Conservation (phyloP, 2,113 vertebrate genomes). For the Polypterus bichir region DNA sequence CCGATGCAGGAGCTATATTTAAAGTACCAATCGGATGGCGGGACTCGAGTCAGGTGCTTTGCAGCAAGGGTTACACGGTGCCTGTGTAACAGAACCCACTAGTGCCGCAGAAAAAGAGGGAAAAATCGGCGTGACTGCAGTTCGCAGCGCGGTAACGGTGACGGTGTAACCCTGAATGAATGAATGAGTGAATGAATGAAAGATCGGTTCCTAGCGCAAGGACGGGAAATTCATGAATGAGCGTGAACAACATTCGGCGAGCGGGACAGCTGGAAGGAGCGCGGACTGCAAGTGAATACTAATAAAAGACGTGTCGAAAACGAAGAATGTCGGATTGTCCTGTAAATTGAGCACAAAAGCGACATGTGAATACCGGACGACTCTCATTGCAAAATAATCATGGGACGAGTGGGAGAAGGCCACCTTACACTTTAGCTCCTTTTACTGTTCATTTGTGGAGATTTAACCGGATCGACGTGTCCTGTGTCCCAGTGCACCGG, state of each 20-base stretch:
- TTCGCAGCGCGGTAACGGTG: constrained; percentile 31
- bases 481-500: too few species aligned
- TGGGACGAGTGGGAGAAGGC: too few species aligned
- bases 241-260: constrained; percentile 1
- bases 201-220: constrained; percentile 13
- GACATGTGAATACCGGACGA: too few species aligned
- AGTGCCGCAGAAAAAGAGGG: constrained; percentile 18
- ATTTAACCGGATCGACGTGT: too few species aligned
- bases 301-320: too few species aligned
- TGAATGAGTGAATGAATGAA: neutral
- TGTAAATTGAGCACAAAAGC: too few species aligned
- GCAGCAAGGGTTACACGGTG: constrained; percentile 3
- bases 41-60: constrained; percentile 19
- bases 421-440: too few species aligned
- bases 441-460: too few species aligned
- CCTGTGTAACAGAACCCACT: too few species aligned
- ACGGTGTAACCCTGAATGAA: neutral
- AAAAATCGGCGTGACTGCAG: constrained; percentile 43
- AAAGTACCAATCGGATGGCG: constrained; percentile 25
- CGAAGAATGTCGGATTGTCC: too few species aligned
- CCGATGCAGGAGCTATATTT: constrained; percentile 32
- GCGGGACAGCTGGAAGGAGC: neutral
- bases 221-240: constrained; percentile 18
- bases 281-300: neutral
- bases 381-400: too few species aligned